These are phyloP conservation scores for Halcyon chelicuti DNA, from an alignment of 2,797 vertebrate species.

Conservation along the genomic window DNA sequence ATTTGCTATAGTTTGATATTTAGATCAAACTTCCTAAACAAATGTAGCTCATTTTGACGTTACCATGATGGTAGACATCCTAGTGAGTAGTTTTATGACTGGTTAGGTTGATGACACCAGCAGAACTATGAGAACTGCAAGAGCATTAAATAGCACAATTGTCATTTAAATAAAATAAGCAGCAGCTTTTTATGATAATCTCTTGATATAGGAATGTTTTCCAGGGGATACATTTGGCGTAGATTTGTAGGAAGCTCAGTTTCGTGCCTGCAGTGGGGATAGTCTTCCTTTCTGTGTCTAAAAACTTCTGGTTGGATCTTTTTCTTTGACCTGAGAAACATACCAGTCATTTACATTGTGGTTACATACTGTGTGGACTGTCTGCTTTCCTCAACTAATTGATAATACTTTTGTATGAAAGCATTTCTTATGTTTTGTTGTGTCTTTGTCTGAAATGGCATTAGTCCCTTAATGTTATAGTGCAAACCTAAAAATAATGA, in stretches of 20 bases:
- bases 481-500: neutral
- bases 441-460: neutral
- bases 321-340: neutral
- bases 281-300: slow-evolving; percentile 9
- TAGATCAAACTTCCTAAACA: neutral
- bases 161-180: neutral
- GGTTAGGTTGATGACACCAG: slow-evolving; percentile 83
- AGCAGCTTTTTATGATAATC: neutral
- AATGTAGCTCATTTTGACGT: slow-evolving; percentile 32
- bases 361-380: neutral
- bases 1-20: slow-evolving; percentile 80
- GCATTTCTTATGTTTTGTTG: neutral
- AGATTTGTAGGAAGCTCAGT: slow-evolving; percentile 28
- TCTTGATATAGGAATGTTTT: slow-evolving; percentile 42
- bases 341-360: neutral
- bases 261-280: slow-evolving; percentile 19
- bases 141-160: neutral
- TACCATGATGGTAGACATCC: slow-evolving; percentile 37
- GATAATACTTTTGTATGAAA: neutral
- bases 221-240: slow-evolving; percentile 28
- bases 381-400: neutral
- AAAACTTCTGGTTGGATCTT: neutral
- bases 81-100: slow-evolving; percentile 80
- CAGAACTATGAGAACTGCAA: neutral
- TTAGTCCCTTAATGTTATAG: neutral